These are phyloP conservation scores for Tanytarsus gracilentus DNA, from an alignment of 2,888 invertebrate genomes.

Conservation along the genomic window DNA sequence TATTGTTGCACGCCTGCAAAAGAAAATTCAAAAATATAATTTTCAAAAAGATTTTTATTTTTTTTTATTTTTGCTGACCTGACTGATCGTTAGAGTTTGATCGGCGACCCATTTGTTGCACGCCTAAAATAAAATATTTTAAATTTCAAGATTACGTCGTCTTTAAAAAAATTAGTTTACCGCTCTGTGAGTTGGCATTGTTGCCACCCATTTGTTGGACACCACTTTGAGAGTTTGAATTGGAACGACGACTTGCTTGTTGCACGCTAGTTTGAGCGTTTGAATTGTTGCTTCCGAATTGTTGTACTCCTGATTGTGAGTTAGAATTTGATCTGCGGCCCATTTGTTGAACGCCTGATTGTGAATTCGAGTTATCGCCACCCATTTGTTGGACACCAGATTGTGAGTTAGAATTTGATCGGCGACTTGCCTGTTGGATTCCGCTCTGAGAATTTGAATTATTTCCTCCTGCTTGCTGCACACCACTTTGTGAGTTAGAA, in stretches of 20 bases:
- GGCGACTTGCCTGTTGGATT: background rate
- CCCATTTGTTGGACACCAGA: background rate
- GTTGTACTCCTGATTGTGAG: background rate
- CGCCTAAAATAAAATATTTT: no score
- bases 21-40: no score
- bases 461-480: background rate
- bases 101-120: constrained; percentile 7
- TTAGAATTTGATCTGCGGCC: background rate
- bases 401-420: constrained; percentile 12
- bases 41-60: no score
- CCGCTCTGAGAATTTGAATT: background rate
- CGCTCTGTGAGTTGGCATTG: background rate
- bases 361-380: background rate
- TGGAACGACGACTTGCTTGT: background rate
- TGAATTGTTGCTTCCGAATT: background rate
- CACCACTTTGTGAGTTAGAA: background rate
- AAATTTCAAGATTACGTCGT: no score
- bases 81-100: background rate
- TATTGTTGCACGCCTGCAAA: background rate
- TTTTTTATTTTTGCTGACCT: background rate
- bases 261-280: background rate
- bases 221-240: background rate
- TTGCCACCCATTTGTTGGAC: background rate
- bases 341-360: background rate
- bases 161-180: no score